Conservation (phyloP, 2,888 invertebrate species). For the Clostera curtula region DNA sequence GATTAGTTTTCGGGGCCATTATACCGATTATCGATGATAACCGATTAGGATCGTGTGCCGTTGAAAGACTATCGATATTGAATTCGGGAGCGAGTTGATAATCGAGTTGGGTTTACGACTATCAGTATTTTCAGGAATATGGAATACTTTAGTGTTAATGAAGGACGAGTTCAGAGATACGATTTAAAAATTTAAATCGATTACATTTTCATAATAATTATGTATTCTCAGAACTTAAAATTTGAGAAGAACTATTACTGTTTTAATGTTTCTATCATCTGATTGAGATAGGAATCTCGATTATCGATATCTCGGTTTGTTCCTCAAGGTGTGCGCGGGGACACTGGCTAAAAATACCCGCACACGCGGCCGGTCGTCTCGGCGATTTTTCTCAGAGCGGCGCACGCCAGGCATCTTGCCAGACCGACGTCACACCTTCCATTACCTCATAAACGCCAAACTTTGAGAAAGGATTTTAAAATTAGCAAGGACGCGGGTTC, state of each 20-base stretch:
- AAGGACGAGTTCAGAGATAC: no score
- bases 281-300: slow-evolving; percentile 2
- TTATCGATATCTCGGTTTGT: slow-evolving; percentile 26
- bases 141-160: no score
- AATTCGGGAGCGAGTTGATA: no score
- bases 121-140: no score
- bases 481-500: slow-evolving; percentile 67
- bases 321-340: slow-evolving; percentile 59
- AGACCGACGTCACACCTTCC: slow-evolving; percentile 56
- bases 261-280: no score
- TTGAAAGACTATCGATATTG: no score
- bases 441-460: slow-evolving; percentile 69
- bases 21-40: slow-evolving; percentile 26
- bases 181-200: no score
- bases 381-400: slow-evolving; percentile 49
- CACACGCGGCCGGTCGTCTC: slow-evolving; percentile 39
- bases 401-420: slow-evolving; percentile 73
- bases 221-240: no score
- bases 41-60: slow-evolving; percentile 15
- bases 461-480: slow-evolving; percentile 70
- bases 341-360: slow-evolving; percentile 22
- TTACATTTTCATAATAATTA: no score
- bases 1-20: slow-evolving; percentile 59
- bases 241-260: no score
- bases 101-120: no score